Conservation (phyloP, 2,113 vertebrate genomes). For the Alces alces region DNA sequence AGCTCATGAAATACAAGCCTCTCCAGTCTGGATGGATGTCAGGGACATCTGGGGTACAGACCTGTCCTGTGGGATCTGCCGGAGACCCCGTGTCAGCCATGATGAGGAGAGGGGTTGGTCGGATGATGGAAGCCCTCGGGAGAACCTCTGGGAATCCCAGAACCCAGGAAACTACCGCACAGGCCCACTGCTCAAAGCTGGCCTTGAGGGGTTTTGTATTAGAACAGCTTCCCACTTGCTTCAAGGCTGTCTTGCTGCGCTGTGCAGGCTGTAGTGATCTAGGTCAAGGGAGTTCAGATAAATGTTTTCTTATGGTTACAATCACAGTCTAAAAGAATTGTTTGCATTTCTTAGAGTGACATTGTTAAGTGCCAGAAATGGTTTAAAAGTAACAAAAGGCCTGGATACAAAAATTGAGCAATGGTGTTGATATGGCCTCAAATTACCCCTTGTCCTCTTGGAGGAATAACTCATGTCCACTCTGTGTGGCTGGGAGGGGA, state of each 20-base stretch:
- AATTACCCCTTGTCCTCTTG: background rate
- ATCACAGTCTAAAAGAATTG: background rate
- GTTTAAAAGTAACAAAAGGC: background rate
- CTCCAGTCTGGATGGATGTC: background rate
- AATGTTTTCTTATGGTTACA: background rate
- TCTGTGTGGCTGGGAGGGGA: background rate
- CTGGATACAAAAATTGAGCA: background rate
- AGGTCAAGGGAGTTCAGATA: background rate
- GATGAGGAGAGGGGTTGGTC: background rate
- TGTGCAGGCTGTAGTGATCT: background rate
- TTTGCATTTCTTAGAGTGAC: constrained; percentile 24
- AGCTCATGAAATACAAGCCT: background rate
- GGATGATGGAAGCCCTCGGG: background rate
- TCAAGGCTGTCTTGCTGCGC: background rate
- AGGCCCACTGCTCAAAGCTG: background rate
- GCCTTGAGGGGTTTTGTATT: background rate
- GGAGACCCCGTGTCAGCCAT: background rate
- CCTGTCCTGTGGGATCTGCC: background rate
- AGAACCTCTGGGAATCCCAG: background rate
- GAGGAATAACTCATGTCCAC: background rate
- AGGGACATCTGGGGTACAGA: background rate
- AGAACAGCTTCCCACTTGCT: background rate
- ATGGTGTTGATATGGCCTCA: constrained; percentile 18
- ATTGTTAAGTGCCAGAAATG: background rate
- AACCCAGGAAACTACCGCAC: background rate